Base-by-base conservation (phyloP, 2,888 invertebrate genomes). In the Conus canariensis region DNA sequence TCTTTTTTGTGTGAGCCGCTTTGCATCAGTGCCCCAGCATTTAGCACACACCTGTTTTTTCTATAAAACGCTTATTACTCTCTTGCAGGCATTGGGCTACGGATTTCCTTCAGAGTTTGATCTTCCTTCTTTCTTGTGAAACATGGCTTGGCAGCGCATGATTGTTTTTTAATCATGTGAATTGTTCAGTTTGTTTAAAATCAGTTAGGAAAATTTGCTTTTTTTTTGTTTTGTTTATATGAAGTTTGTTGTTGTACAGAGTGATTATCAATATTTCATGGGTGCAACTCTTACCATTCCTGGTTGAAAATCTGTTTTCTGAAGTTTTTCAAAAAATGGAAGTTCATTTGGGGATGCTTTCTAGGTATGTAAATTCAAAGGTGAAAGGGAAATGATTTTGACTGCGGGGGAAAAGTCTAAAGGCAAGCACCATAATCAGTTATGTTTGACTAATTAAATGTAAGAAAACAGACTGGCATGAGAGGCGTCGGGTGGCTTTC, bases 21-120 rank as follows among this genome's bases (percentile, higher is more conserved):
- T 19, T 83, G 80, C 58, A 83, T 58, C 56, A 83, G 82, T 83
- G 58, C 56, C 82, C 56, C 56, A 25, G 58, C 58, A 83, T 83
- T 83, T 83, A 45, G 14, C 4, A 80, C 80, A 30, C 80, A 14
- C 16, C 56, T 83, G 58, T 83, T 58, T 83, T 12, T 5, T 58
- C 16, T 56, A 25, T 64, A 16, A 64, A 58, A 56, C 7, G 58
- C 58, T 25, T 83, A 19, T 58, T 83, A 22, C 56, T 58, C 14
- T 83, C 58, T 58, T 58, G 25, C 70, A 70, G 22, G 70, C 70
- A 16, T 70, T 77, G 30, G 16, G 25, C 45, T 77, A 25, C 10
- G 8, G 25, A 25, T 77, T 9, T 77, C 77, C 10, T 19, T 83
- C 22, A 19, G 16, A 56, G 58, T 58, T 56, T 58, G 16, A 25